Evolutionary conservation across 2,888 invertebrate species (phyloP).

Genomic region (Drosophila paranaensis): DNA sequence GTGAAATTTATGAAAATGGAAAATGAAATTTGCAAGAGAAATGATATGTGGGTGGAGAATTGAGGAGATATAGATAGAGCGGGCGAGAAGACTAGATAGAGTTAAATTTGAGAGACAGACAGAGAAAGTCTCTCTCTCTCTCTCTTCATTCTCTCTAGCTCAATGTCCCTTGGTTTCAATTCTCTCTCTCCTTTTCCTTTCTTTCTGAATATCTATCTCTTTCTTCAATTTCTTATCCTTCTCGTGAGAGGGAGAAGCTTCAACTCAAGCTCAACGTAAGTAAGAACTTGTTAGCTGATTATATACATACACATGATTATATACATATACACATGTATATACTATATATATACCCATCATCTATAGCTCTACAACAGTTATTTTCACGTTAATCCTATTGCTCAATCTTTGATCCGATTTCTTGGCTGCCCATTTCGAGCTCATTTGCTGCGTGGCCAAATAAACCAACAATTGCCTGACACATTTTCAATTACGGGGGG

Average conservation of each 20-base stretch:
- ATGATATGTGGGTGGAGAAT: neutral
- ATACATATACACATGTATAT: neutral
- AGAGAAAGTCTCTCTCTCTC: neutral
- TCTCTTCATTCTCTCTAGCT: neutral
- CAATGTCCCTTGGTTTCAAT: no score
- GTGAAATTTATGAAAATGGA: constrained; percentile 50
- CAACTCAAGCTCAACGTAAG: neutral
- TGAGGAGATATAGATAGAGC: neutral
- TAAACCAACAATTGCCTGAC: constrained; percentile 43
- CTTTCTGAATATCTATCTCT: no score
- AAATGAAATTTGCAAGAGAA: constrained; percentile 12
- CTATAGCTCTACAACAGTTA: neutral
- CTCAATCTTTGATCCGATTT: constrained; percentile 7
- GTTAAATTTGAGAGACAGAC: no score
- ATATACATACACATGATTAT: no score
- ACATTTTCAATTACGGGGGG: constrained; percentile 59
- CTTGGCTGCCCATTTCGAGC: constrained; percentile 1
- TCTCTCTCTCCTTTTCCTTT: neutral
- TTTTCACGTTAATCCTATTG: constrained; percentile 5
- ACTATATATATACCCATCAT: no score
- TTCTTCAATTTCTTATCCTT: no score
- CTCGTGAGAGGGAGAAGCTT: no score
- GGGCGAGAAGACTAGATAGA: no score
- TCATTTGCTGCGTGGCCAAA: constrained; percentile 18
- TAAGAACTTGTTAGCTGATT: neutral